Base-by-base conservation (phyloP, 2,888 invertebrate genomes). In the Pammene fasciana region DNA sequence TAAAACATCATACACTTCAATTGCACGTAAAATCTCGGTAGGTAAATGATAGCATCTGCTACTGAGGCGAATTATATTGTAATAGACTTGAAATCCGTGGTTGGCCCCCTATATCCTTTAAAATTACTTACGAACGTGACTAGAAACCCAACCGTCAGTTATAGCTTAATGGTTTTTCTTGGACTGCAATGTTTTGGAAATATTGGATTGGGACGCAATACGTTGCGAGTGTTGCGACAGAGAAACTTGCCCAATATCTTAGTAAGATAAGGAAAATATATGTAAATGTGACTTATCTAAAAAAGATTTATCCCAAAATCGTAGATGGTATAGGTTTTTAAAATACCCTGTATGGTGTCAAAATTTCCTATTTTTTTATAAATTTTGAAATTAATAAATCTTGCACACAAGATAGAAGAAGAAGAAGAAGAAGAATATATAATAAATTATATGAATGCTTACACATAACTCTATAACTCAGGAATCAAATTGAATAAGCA, bases 121-220 rank as follows among this genome's bases (percentile, higher is more conserved):
- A 88, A 89, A 88, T 88, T 86, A 86, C 86, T 82, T 78, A 74
- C 73, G 76, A 75, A 89, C 89, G 89, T 90, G 89, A 84, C 80
- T 74, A 72, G 89, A 81, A 82, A 78, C 72, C 79, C 76, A 82
- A 87, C 80, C 61, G 70, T 65, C 60, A 65, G 65, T 65, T 70
- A 70, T 65, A 46, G 65, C 70, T 60, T 70, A 70, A 70, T 70
- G 70, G 70, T 65, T 70, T 70, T 60, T 70, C 65, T 60, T 65
- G 54, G 60, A 54, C 54, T 60, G 70, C 60, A 70, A 70, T 70
- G 70, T 65, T 70, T 70, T 65, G 65, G 70, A 65, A 60, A 70
- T 70, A 65, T 65, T 70, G 59, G 54, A 68, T 68, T 64, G 67
- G 67, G 67, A 56, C 57, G 45, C 68, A 59, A 68, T 68, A 65